phyloP scores from a whole-genome alignment of 2,797 vertebrate species.

The Microctenopoma lineatum region DNA sequence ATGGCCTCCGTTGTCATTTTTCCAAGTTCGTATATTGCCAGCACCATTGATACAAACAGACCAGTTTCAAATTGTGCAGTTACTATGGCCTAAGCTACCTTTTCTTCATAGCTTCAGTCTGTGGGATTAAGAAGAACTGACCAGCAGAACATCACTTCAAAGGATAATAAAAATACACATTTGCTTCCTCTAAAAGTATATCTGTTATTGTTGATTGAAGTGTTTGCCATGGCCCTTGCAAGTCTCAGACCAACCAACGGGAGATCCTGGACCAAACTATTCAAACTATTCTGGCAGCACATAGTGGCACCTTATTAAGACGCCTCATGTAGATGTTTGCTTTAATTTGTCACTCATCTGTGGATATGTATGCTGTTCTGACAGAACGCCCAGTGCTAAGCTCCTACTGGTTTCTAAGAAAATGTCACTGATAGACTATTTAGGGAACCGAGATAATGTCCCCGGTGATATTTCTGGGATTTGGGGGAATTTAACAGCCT shows the following conservation, averaged over 20 bases:
- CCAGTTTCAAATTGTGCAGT: neutral
- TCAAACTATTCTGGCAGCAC: no score
- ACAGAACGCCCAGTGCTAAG: neutral
- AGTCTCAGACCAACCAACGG: no score
- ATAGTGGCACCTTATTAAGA: no score
- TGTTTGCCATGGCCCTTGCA: no score
- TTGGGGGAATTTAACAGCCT: no score
- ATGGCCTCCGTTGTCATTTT: conserved; percentile 31
- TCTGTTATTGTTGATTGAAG: neutral
- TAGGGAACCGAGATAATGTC: neutral
- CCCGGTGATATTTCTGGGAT: neutral
- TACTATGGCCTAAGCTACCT: neutral
- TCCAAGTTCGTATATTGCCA: conserved; percentile 5
- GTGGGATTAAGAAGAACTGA: neutral
- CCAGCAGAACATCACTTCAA: neutral
- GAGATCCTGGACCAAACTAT: no score
- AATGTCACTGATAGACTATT: neutral
- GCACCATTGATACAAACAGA: neutral
- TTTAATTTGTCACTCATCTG: no score
- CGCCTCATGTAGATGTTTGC: no score
- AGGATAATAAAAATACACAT: neutral
- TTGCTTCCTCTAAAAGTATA: neutral
- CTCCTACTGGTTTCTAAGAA: neutral
- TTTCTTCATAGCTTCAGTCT: neutral
- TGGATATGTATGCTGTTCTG: neutral